These are phyloP conservation scores for Rhamphomyia laevipes DNA, from an alignment of 2,888 invertebrate genomes.

Conservation along the genomic window DNA sequence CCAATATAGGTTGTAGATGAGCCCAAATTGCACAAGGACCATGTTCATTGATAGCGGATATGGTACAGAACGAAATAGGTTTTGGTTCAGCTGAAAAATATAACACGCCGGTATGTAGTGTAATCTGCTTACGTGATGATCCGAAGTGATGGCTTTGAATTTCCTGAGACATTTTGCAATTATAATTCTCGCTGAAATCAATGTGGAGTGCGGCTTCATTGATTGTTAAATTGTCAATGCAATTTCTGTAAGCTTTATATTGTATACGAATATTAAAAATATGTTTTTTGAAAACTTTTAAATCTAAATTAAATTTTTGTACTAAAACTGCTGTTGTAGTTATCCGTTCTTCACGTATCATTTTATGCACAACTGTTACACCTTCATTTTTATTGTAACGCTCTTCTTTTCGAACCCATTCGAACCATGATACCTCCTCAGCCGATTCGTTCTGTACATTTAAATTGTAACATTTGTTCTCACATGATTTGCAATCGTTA, in stretches of 20 bases:
- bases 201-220: constrained; percentile 2
- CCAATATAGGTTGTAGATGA: neutral
- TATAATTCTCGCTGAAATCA: constrained; percentile 7
- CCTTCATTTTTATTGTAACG: neutral
- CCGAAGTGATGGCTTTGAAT: constrained; percentile 4
- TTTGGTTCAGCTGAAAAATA: neutral
- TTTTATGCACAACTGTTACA: neutral
- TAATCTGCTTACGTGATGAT: neutral
- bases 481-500: neutral
- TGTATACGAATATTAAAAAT: neutral
- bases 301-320: neutral
- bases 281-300: neutral
- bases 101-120: neutral
- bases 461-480: neutral
- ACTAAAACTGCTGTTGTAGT: too few species aligned
- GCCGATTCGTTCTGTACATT: neutral
- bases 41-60: neutral
- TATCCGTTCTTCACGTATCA: too few species aligned
- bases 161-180: constrained; percentile 1
- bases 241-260: neutral
- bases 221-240: neutral
- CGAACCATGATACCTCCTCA: neutral
- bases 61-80: neutral
- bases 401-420: neutral
- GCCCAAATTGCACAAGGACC: constrained; percentile 1